These are phyloP conservation scores for Rhinichthys klamathensis DNA, from an alignment of 2,113 vertebrate genomes.

Conservation along the genomic window DNA sequence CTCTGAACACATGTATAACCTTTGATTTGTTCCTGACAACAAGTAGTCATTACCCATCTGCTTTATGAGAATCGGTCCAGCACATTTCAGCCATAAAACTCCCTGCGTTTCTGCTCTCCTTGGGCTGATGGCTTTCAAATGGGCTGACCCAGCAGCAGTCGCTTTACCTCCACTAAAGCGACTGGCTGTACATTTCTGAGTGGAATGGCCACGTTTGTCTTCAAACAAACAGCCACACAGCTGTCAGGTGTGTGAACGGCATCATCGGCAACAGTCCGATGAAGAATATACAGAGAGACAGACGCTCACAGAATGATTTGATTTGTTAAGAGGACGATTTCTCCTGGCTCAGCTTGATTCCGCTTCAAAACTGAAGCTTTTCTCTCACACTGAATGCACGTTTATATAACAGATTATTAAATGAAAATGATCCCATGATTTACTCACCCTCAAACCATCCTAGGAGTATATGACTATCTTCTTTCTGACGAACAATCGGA, in stretches of 20 bases:
- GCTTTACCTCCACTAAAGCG: conserved; percentile 52
- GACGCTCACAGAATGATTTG: conserved; percentile 31
- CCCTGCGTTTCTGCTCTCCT: conserved; percentile 54
- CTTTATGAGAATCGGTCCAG: conserved; percentile 71
- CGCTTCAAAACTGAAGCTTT: neutral
- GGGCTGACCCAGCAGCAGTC: conserved; percentile 60
- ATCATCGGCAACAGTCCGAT: conserved; percentile 48
- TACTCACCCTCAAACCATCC: too few relatives aligned
- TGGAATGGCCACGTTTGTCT: conserved; percentile 55
- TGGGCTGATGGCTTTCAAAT: conserved; percentile 65
- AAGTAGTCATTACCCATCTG: conserved; percentile 81
- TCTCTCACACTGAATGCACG: neutral
- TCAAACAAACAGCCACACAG: conserved; percentile 56
- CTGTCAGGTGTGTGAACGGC: conserved; percentile 57
- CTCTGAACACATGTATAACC: conserved; percentile 75
- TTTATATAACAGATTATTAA: too few relatives aligned
- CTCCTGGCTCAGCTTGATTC: neutral
- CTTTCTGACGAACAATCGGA: too few relatives aligned
- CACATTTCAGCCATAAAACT: conserved; percentile 67
- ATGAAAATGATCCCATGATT: too few relatives aligned
- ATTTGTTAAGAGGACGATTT: neutral
- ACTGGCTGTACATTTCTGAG: conserved; percentile 62
- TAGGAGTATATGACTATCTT: too few relatives aligned
- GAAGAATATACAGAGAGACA: conserved; percentile 49
- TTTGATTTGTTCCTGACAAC: conserved; percentile 76